Conservation (phyloP, 2,113 vertebrate genomes). For the Salvator merianae region DNA sequence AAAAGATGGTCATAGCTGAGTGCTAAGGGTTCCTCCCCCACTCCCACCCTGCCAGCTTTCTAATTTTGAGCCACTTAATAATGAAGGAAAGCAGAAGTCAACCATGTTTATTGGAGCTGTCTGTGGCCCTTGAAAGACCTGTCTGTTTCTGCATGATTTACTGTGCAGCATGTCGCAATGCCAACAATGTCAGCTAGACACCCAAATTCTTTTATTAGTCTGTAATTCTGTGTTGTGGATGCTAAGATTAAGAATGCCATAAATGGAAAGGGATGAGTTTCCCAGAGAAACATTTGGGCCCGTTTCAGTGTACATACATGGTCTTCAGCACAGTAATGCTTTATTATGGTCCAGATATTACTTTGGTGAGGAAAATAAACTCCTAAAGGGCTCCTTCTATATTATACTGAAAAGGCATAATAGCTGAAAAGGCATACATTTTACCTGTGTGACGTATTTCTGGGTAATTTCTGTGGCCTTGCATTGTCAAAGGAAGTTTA, state of each 20-base stretch:
- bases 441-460: conserved; percentile 17
- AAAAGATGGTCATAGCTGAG: background rate
- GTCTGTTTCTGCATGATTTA: conserved; percentile 17
- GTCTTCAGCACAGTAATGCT: conserved; percentile 44
- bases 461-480: background rate
- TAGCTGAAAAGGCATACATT: conserved; percentile 8
- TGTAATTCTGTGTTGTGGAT: conserved; percentile 56
- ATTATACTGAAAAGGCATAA: conserved; percentile 40
- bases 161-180: conserved; percentile 4
- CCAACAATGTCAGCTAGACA: conserved; percentile 46
- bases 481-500: background rate
- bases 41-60: background rate
- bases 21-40: background rate
- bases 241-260: conserved; percentile 49
- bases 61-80: conserved; percentile 16
- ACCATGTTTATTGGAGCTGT: conserved; percentile 25
- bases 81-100: conserved; percentile 20
- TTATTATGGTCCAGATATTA: conserved; percentile 46
- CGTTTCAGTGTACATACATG: conserved; percentile 49
- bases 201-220: conserved; percentile 52
- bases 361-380: conserved; percentile 45
- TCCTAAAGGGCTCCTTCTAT: conserved; percentile 40
- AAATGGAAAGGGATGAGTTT: conserved; percentile 66
- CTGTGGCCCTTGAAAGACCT: conserved; percentile 40
- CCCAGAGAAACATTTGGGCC: conserved; percentile 39